phyloP scores from a whole-genome alignment of 1,140 invertebrate genomes.

The Lepidurus apus region DNA sequence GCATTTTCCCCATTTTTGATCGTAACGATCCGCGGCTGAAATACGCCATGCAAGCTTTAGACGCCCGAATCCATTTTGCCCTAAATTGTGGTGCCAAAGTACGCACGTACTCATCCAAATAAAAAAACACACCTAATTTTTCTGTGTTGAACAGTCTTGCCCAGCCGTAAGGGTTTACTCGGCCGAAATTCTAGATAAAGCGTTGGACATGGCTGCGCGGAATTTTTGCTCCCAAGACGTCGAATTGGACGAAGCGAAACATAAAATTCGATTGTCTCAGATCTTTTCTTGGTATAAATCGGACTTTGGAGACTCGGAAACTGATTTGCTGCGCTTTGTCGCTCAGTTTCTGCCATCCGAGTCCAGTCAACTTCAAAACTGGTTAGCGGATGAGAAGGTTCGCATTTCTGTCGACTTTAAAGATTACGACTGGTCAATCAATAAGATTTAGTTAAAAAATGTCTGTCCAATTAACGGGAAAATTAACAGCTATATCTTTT shows the following conservation, averaged over 20 bases:
- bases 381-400: not conserved
- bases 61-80: slow-evolving; percentile 49
- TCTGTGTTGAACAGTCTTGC: slow-evolving; percentile 41
- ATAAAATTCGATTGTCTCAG: slow-evolving; percentile 41
- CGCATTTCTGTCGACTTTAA: slow-evolving; percentile 6
- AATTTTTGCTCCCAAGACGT: slow-evolving; percentile 44
- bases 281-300: slow-evolving; percentile 44
- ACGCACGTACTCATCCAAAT: not conserved
- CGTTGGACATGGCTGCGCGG: slow-evolving; percentile 41
- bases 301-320: slow-evolving; percentile 44
- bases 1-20: slow-evolving; percentile 42
- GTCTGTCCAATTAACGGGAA: not conserved
- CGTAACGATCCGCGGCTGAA: slow-evolving; percentile 42
- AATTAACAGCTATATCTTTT: not conserved
- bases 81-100: slow-evolving; percentile 46
- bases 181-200: slow-evolving; percentile 41
- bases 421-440: slow-evolving; percentile 32
- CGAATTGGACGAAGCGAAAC: slow-evolving; percentile 24
- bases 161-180: slow-evolving; percentile 45
- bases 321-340: slow-evolving; percentile 29
- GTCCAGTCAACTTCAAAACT: not conserved
- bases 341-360: not conserved
- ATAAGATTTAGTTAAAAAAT: not conserved
- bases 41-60: slow-evolving; percentile 42
- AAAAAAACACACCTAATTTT: not conserved